Evolutionary conservation across 2,888 invertebrate genomes (phyloP), one percentile per base, ranked within the genome.

Genomic region (Busseola fusca): DNA sequence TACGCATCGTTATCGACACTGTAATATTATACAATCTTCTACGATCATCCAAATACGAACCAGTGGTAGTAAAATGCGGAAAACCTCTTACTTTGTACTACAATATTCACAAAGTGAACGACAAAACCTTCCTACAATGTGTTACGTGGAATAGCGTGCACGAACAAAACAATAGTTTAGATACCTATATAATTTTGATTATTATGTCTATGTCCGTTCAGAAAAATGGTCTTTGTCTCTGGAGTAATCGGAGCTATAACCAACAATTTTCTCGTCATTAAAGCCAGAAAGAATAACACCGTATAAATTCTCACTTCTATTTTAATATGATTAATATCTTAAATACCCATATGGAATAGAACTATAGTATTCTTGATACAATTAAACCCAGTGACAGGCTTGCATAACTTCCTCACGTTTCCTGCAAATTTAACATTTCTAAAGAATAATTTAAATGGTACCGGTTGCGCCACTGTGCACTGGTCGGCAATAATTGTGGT

Each of bases 401-500:
- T 73, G 73, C 72, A 67, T 75, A 84, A 84, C 67, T 71, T 84
- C 70, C 71, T 67, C 63, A 66, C 68, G 48, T 79, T 79, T 74
- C 69, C 82, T 70, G 54, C 37, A 72, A 82, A 78, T 77, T 72
- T 83, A 78, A 73, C 56, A 69, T 81, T 78, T 76, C 74, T 77
- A 70, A 77, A 84, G 74, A 75, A 82, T 80, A 73, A 70, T 58
- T 37, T 69, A 63, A 80, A 72, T 71, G 3, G 67, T 57, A 64
- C 25, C 56, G n/a, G 72, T 82, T 82, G 59, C 82, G 60, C 69
- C 75, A 83, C 45, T 37, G 60, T 58, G 30, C 71, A 52, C 42
- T 76, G 69, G 27, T 52, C 59, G 65, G 70, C 71, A 83, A 71
- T 80, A 71, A 79, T 78, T 88, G 90, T 85, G 89, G 88, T 88